Evolutionary conservation across 2,113 vertebrate genomes (phyloP).

Genomic region (Pagrus major): DNA sequence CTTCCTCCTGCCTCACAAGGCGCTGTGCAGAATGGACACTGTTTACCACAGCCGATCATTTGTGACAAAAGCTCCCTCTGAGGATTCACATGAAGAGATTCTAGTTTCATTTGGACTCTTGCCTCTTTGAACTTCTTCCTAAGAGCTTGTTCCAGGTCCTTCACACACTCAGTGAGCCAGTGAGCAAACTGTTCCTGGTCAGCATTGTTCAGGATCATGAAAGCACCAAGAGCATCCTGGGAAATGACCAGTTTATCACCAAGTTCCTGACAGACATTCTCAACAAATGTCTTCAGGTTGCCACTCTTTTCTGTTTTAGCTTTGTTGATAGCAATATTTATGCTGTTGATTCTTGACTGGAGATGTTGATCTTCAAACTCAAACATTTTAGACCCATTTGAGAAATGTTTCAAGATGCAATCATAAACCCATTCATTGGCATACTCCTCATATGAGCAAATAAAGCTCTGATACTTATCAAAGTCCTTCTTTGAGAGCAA

Average conservation of each 20-base stretch:
- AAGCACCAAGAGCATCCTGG: too few relatives aligned
- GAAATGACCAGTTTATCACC: too few relatives aligned
- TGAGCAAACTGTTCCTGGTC: slow-evolving; percentile 59
- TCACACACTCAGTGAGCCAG: slow-evolving; percentile 50
- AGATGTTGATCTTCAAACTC: slow-evolving; percentile 48
- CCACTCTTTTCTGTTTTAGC: too few relatives aligned
- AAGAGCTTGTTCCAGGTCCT: slow-evolving; percentile 43
- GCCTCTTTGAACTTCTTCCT: background rate
- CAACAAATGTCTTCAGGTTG: too few relatives aligned
- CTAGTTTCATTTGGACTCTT: slow-evolving; percentile 13
- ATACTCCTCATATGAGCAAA: slow-evolving; percentile 29
- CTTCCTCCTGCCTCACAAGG: slow-evolving; percentile 79
- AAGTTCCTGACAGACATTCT: too few relatives aligned
- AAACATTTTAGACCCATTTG: background rate
- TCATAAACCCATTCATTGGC: slow-evolving; percentile 51
- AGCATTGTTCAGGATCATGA: slow-evolving; percentile 60
- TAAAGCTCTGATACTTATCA: slow-evolving; percentile 1
- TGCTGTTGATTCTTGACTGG: slow-evolving; percentile 26
- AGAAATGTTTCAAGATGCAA: slow-evolving; percentile 32
- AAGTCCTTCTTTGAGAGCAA: slow-evolving; percentile 29
- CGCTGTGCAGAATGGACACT: slow-evolving; percentile 80
- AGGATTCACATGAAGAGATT: slow-evolving; percentile 54
- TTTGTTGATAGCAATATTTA: too few relatives aligned
- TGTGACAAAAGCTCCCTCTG: slow-evolving; percentile 69
- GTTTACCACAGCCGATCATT: slow-evolving; percentile 82